These are phyloP conservation scores for Eulacestoma nigropectus DNA, from an alignment of 2,113 vertebrate genomes.

Conservation along the genomic window DNA sequence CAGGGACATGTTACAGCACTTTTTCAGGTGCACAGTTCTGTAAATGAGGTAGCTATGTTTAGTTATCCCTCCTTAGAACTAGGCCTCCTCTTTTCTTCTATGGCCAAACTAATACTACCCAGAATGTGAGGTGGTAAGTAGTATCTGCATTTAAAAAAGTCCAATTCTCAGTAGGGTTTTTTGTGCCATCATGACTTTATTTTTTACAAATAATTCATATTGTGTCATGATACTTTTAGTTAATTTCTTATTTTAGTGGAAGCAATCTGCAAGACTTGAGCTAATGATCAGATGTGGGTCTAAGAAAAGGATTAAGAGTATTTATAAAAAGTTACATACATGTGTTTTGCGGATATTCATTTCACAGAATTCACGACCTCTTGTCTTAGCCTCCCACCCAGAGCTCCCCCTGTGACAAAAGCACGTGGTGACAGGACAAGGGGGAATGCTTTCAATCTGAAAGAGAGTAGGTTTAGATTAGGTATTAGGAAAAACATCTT, in stretches of 20 bases:
- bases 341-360: background rate
- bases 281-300: background rate
- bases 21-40: background rate
- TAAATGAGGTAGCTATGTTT: background rate
- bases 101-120: background rate
- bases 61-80: background rate
- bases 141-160: background rate
- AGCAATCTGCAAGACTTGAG: background rate
- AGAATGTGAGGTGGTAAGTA: background rate
- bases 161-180: background rate
- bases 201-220: background rate
- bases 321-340: background rate
- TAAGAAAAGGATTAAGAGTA: background rate
- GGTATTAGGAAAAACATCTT: background rate
- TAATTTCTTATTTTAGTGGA: background rate
- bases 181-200: background rate
- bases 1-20: too few relatives aligned
- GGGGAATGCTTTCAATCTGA: background rate
- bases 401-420: background rate
- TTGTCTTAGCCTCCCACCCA: constrained; percentile 70
- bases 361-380: background rate
- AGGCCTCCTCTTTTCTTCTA: background rate
- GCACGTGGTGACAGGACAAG: background rate
- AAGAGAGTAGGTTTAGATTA: background rate
- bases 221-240: background rate